These are phyloP conservation scores for Mimachlamys varia DNA, from an alignment of 2,888 invertebrate species.

Conservation along the genomic window DNA sequence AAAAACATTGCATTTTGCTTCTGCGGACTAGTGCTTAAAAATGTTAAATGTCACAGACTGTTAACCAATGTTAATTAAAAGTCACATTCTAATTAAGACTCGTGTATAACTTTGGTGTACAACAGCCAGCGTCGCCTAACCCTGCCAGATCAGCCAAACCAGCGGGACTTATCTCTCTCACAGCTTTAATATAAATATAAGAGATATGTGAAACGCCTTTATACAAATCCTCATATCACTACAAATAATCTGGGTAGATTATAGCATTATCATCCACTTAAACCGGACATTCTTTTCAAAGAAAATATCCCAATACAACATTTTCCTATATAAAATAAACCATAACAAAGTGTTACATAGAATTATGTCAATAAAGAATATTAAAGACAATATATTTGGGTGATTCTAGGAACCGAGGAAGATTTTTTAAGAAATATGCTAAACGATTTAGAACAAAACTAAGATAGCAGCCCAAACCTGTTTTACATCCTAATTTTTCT, in stretches of 20 bases:
- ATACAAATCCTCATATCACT: background rate
- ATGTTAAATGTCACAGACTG: too few species aligned
- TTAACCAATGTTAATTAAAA: too few species aligned
- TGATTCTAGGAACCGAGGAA: too few species aligned
- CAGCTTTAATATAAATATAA: background rate
- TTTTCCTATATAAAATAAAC: background rate
- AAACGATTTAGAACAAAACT: too few species aligned
- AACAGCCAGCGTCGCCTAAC: background rate
- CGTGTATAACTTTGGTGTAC: background rate
- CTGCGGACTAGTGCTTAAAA: too few species aligned
- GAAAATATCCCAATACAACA: background rate
- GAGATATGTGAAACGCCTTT: background rate
- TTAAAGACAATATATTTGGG: background rate
- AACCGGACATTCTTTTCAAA: background rate
- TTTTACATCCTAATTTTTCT: background rate
- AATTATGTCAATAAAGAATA: background rate
- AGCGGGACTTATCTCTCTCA: background rate
- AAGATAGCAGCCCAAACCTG: background rate
- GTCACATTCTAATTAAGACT: too few species aligned
- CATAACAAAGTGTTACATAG: background rate
- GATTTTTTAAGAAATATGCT: too few species aligned
- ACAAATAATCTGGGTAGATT: background rate
- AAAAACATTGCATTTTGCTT: too few species aligned
- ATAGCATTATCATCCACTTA: slow-evolving; percentile 7
- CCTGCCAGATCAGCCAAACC: background rate